Evolutionary conservation across 2,888 invertebrate species (phyloP).

Genomic region (Pristionchus mayeri): DNA sequence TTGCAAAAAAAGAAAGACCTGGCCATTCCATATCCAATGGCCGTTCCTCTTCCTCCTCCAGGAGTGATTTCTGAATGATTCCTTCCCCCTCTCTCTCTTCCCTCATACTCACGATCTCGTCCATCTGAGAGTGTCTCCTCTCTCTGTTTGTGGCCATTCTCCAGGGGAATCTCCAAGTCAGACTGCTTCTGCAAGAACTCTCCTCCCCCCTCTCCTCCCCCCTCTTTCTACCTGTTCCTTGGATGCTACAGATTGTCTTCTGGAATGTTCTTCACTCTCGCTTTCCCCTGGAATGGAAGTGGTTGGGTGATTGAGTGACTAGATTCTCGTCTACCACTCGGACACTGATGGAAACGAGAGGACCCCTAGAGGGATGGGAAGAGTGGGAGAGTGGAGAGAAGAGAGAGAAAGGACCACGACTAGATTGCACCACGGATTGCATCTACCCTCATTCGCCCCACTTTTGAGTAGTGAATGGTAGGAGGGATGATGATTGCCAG

Average conservation of each 20-base stretch:
- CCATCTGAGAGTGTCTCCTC: conserved; percentile 61
- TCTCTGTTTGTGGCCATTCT: conserved; percentile 44
- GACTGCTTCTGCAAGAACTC: conserved; percentile 37
- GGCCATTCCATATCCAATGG: conserved; percentile 98
- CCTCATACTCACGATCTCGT: conserved; percentile 59
- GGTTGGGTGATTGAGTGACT: background rate
- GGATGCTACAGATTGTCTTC: background rate
- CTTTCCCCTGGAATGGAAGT: conserved; percentile 33
- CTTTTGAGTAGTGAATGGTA: conserved; percentile 27
- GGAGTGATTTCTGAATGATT: conserved; percentile 66
- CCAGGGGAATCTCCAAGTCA: conserved; percentile 30
- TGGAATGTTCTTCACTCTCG: conserved; percentile 39
- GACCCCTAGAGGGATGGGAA: conserved; percentile 9
- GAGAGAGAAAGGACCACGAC: conserved; percentile 32
- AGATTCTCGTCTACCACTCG: background rate
- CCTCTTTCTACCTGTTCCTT: conserved; percentile 7
- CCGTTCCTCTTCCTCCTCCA: conserved; percentile 83
- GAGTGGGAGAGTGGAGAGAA: background rate
- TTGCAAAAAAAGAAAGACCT: too few relatives aligned
- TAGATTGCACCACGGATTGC: background rate
- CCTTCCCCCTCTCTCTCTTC: background rate
- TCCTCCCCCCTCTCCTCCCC: too few relatives aligned
- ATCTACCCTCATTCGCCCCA: too few relatives aligned
- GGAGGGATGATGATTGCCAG: background rate
- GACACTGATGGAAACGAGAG: conserved; percentile 18